phyloP scores from a whole-genome alignment of 2,888 invertebrate genomes.

The Coleophora flavipennella region DNA sequence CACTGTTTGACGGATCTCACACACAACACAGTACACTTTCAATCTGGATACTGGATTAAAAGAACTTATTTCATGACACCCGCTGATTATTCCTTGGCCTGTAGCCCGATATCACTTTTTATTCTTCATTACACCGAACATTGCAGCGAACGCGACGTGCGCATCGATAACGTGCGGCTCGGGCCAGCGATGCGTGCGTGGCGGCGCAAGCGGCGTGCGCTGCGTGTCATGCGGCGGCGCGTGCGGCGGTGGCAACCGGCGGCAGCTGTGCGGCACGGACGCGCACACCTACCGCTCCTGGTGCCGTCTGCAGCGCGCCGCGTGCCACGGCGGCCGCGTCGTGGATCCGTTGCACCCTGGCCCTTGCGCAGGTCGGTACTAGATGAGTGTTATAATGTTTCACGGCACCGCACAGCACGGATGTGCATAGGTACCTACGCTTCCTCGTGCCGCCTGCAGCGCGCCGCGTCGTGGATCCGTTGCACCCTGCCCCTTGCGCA shows the following conservation, averaged over 20 bases:
- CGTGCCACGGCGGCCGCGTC: slow-evolving; percentile 80
- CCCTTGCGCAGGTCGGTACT: slow-evolving; percentile 69
- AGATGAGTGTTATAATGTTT: too few relatives aligned
- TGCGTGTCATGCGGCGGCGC: slow-evolving; percentile 54
- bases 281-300: slow-evolving; percentile 82
- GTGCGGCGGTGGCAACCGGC: slow-evolving; percentile 43
- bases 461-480: slow-evolving; percentile 81
- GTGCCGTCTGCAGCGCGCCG: slow-evolving; percentile 85
- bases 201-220: slow-evolving; percentile 50
- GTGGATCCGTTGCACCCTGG: slow-evolving; percentile 82
- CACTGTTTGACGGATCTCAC: too few relatives aligned
- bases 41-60: too few relatives aligned
- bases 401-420: slow-evolving; percentile 80
- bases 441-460: slow-evolving; percentile 86
- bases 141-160: slow-evolving; percentile 58
- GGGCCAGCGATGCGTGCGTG: slow-evolving; percentile 53
- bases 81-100: too few relatives aligned
- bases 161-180: slow-evolving; percentile 44
- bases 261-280: slow-evolving; percentile 80
- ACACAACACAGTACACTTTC: too few relatives aligned
- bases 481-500: slow-evolving; percentile 78
- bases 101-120: too few relatives aligned
- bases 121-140: not conserved
- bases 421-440: slow-evolving; percentile 79
- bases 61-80: too few relatives aligned